Base-by-base conservation (phyloP, 2,888 invertebrate species). In the Phanerotoma sp. region DNA sequence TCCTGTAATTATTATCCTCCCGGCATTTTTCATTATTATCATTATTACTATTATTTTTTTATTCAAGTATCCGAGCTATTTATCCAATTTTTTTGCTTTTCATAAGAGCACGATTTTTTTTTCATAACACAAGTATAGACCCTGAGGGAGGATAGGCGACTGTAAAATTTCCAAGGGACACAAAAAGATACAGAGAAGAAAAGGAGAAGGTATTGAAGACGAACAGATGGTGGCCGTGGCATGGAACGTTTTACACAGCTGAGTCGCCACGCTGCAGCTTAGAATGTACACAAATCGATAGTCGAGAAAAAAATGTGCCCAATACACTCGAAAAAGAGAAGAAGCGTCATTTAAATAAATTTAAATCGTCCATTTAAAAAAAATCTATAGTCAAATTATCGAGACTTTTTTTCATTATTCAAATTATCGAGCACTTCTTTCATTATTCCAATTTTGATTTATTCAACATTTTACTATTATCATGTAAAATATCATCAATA, bases 141-240 rank as follows among this genome's bases (percentile, higher is more conserved):
- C 7, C 25, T 25, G 25, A 25, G 25, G 25, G 9, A 25, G 25
- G 25, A n/a, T n/a, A n/a, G n/a, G 18, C 18, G 25, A 30, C 5
- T 22, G 13, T 25, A 37, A 37, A 22, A 48, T 16, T 7, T 16
- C 16, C 11, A 25, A 18, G 20, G 37, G 18, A 13, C 13, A 16
- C n/a, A 25, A 15, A 20, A 30, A 41, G 38, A 40, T 13, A 30
- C 4, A 20, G 13, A 16, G 20, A 30, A 30, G 48, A 25, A 35
- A 28, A 48, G 25, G 25, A 37, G 38, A 25, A 48, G 22, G 38
- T 21, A 11, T 40, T 35, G 22, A 37, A 11, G 48, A 51, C 33
- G 48, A 61, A 58, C 58, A 61, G 61, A 58, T 61, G 58, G 61
- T 54, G 52, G 47, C 57, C 57, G 50, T 50, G 44, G 50, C 55